These are phyloP conservation scores for Epirrita christyi DNA, from an alignment of 2,888 invertebrate genomes.

Conservation along the genomic window DNA sequence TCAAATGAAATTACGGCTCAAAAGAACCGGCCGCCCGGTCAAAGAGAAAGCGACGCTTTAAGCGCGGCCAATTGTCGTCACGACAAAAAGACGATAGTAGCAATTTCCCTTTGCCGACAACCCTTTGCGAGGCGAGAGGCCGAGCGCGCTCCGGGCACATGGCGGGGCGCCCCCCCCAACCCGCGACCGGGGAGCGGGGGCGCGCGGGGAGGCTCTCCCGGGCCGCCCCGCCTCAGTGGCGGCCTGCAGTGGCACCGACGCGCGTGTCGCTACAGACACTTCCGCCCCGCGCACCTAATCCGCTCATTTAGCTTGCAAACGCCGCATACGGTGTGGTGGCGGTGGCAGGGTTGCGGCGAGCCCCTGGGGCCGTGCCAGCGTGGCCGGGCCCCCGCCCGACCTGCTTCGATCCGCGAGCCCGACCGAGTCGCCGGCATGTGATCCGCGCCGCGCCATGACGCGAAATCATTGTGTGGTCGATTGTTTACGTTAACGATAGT, in stretches of 20 bases:
- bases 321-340: slow-evolving; percentile 78
- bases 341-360: slow-evolving; percentile 65
- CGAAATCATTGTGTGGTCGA: slow-evolving; percentile 74
- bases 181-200: slow-evolving; percentile 47
- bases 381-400: slow-evolving; percentile 68
- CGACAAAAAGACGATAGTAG: slow-evolving; percentile 69
- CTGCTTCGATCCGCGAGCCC: slow-evolving; percentile 55
- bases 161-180: slow-evolving; percentile 55
- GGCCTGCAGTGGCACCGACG: slow-evolving; percentile 82
- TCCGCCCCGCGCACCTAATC: slow-evolving; percentile 78
- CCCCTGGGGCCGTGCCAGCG: slow-evolving; percentile 74
- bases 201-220: slow-evolving; percentile 70
- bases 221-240: slow-evolving; percentile 84
- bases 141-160: slow-evolving; percentile 72
- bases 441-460: slow-evolving; percentile 61
- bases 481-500: slow-evolving; percentile 81
- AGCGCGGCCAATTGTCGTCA: slow-evolving; percentile 66
- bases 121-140: slow-evolving; percentile 74
- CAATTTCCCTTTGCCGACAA: slow-evolving; percentile 77
- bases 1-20: slow-evolving; percentile 35
- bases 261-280: slow-evolving; percentile 82
- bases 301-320: slow-evolving; percentile 78
- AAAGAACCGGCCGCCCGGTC: slow-evolving; percentile 40
- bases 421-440: slow-evolving; percentile 60
- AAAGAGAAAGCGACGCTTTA: slow-evolving; percentile 56